A percentile compares a stretch with the other conserved stretches of the same genome.
These are phyloP conservation scores for Mythimna albipuncta DNA, from an alignment of 2,888 invertebrate genomes.

Conservation along the genomic window DNA sequence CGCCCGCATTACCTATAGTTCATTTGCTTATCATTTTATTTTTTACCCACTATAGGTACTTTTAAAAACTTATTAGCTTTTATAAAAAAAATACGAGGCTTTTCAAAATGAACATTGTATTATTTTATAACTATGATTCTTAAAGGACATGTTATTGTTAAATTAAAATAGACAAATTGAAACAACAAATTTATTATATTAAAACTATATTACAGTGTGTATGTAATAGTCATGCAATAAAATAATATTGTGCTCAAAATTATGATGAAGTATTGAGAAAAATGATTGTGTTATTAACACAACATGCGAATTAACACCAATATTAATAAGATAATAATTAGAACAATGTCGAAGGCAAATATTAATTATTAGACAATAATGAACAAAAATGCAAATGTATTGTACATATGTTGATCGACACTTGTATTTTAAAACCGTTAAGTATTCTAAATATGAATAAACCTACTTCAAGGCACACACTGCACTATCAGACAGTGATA, in stretches of 20 bases:
- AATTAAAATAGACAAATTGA: slow-evolving; percentile 10
- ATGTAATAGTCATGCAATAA: slow-evolving; percentile 60
- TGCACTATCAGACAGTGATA: slow-evolving; percentile 40
- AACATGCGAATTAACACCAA: slow-evolving; percentile 29
- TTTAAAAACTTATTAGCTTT: no score
- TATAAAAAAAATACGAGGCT: no score
- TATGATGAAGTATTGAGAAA: slow-evolving; percentile 33
- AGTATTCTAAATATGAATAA: not conserved
- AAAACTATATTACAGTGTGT: slow-evolving; percentile 55
- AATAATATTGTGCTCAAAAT: slow-evolving; percentile 57
- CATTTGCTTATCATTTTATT: no score
- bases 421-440: slow-evolving; percentile 32
- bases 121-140: no score
- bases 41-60: no score
- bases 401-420: slow-evolving; percentile 30
- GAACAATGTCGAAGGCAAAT: slow-evolving; percentile 16
- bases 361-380: slow-evolving; percentile 15
- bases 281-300: slow-evolving; percentile 15
- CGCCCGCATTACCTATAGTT: no score
- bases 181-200: slow-evolving; percentile 64
- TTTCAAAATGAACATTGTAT: no score
- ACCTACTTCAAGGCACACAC: slow-evolving; percentile 20
- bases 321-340: slow-evolving; percentile 13
- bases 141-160: not conserved
- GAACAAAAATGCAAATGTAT: slow-evolving; percentile 29